Percentiles rank a stretch among this genome's conserved stretches.
Evolutionary conservation across 2,113 vertebrate species (phyloP).

Genomic region (Chamaea fasciata): DNA sequence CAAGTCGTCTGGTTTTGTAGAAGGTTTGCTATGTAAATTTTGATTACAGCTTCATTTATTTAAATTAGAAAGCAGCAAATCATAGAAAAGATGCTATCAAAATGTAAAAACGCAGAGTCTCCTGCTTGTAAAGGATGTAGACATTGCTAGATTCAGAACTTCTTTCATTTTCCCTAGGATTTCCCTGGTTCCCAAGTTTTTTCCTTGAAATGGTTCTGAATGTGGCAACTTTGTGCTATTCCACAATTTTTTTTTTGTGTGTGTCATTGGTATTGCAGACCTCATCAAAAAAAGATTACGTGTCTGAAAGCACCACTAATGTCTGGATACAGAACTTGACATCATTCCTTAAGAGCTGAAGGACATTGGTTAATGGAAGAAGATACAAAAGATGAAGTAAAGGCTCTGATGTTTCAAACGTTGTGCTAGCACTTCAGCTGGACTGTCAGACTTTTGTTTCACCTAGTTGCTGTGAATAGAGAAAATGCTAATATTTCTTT

Average conservation of each 20-base stretch:
- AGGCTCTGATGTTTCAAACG: neutral
- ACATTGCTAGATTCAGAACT: neutral
- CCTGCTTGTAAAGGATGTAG: neutral
- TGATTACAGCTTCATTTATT: neutral
- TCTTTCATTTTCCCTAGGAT: rapidly evolving
- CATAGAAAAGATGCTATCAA: neutral
- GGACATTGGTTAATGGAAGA: neutral
- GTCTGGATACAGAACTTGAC: neutral
- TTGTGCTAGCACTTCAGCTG: neutral
- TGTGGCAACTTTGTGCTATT: neutral
- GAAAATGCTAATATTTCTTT: neutral
- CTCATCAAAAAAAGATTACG: neutral
- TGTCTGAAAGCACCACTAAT: neutral
- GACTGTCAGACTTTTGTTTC: neutral
- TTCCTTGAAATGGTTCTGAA: neutral
- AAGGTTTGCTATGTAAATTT: neutral
- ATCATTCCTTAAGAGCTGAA: neutral
- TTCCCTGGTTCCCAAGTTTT: neutral
- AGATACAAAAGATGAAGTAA: neutral
- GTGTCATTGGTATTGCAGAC: neutral
- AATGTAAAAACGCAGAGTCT: neutral
- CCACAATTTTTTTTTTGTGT: neutral
- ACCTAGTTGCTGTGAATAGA: neutral
- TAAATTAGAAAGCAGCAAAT: neutral
- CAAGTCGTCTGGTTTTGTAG: neutral